Conservation (phyloP, 2,797 vertebrate species). For the Chromis chromis region DNA sequence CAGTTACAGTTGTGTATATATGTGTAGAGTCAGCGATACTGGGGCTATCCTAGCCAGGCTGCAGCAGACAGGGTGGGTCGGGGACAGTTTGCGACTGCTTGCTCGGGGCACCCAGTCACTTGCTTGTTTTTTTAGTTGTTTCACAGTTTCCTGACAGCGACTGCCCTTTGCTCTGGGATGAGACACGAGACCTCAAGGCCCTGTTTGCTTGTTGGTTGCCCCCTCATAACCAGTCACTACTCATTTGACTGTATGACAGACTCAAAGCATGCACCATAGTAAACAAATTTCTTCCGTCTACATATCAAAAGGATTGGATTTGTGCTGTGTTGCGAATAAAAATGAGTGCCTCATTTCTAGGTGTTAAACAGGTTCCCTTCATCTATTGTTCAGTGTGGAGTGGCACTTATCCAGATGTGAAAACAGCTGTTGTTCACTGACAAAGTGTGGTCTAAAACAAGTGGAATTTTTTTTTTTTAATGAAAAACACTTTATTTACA, state of each 20-base stretch:
- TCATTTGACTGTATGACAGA: slow-evolving; percentile 46
- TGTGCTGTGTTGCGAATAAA: slow-evolving; percentile 10
- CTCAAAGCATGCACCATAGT: slow-evolving; percentile 37
- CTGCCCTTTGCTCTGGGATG: slow-evolving; percentile 60
- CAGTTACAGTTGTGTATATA: neutral
- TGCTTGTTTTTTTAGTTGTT: slow-evolving; percentile 53
- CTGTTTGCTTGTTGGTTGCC: slow-evolving; percentile 51
- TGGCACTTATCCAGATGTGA: neutral
- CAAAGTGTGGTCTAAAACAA: slow-evolving; percentile 3
- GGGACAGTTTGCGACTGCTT: slow-evolving; percentile 59
- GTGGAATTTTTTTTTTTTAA: neutral
- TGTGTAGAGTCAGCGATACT: slow-evolving; percentile 5
- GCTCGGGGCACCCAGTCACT: slow-evolving; percentile 42
- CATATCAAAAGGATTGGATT: neutral
- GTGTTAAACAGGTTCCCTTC: neutral
- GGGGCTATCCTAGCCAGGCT: slow-evolving; percentile 37
- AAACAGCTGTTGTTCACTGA: slow-evolving; percentile 28
- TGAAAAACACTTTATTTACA: slow-evolving; percentile 12
- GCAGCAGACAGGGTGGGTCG: slow-evolving; percentile 41
- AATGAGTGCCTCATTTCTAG: neutral
- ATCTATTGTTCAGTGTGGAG: slow-evolving; percentile 11
- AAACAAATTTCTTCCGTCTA: slow-evolving; percentile 26
- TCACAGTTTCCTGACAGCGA: slow-evolving; percentile 55
- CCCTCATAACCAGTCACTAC: slow-evolving; percentile 68
- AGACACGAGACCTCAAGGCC: slow-evolving; percentile 50